Evolutionary conservation across 2,113 vertebrate genomes (phyloP).

Genomic region (Mystacornis crossleyi): DNA sequence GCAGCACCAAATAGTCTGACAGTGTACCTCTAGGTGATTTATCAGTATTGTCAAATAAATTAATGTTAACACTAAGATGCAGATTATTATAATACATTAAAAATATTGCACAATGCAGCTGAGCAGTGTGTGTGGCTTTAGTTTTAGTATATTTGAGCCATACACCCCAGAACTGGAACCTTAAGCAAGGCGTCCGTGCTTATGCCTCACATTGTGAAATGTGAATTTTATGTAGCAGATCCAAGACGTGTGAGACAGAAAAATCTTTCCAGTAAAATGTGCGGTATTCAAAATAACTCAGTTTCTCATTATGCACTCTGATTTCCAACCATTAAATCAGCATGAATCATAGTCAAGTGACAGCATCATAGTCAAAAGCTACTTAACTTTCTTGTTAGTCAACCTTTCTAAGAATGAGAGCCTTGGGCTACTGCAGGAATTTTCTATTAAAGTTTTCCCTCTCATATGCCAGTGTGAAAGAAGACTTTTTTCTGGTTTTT

Average conservation of each 20-base stretch:
- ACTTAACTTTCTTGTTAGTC: slow-evolving; percentile 32
- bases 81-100: slow-evolving; percentile 57
- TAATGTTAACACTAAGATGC: slow-evolving; percentile 37
- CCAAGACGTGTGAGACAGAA: slow-evolving; percentile 8
- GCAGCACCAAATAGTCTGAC: not conserved
- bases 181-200: not conserved
- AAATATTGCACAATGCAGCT: slow-evolving; percentile 70
- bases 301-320: slow-evolving; percentile 36
- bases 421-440: slow-evolving; percentile 7
- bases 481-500: not conserved
- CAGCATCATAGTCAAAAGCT: slow-evolving; percentile 50
- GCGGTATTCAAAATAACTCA: slow-evolving; percentile 12
- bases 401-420: slow-evolving; percentile 36
- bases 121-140: slow-evolving; percentile 7
- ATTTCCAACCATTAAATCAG: not conserved
- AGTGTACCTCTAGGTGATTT: slow-evolving; percentile 14
- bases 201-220: not conserved
- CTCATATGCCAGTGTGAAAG: slow-evolving; percentile 41
- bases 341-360: slow-evolving; percentile 25
- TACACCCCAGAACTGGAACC: slow-evolving; percentile 28
- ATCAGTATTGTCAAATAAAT: slow-evolving; percentile 31
- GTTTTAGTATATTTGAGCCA: slow-evolving; percentile 34
- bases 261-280: slow-evolving; percentile 13
- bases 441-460: slow-evolving; percentile 12
- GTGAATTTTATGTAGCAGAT: not conserved